phyloP scores from a whole-genome alignment of 2,888 invertebrate genomes.

The Cataglyphis albicans region DNA sequence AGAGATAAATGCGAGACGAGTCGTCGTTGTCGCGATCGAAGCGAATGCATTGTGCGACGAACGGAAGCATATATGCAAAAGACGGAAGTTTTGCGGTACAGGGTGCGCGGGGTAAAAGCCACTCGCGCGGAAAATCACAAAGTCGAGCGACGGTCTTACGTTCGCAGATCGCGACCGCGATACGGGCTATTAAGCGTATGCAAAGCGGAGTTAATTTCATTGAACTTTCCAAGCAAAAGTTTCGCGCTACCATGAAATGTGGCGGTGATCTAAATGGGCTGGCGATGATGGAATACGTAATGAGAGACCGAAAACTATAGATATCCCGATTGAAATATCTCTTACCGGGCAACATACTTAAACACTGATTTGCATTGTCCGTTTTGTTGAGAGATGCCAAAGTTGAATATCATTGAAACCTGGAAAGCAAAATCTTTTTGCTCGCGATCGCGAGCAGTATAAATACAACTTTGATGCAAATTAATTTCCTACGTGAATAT shows the following conservation, averaged over 20 bases:
- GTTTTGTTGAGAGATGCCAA: constrained; percentile 37
- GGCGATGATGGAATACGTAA: constrained; percentile 55
- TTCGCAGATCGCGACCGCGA: constrained; percentile 67
- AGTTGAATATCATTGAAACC: background rate
- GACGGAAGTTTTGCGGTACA: background rate
- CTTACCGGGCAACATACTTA: constrained; percentile 22
- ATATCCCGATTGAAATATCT: constrained; percentile 31
- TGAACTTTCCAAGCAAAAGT: constrained; percentile 79
- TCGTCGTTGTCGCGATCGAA: background rate
- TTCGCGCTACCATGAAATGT: constrained; percentile 75
- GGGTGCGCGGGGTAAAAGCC: constrained; percentile 11
- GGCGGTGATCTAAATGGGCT: constrained; percentile 31
- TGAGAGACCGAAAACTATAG: constrained; percentile 76
- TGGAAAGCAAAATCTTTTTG: constrained; percentile 34
- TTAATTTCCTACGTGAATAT: constrained; percentile 14
- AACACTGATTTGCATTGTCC: constrained; percentile 49
- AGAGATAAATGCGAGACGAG: background rate
- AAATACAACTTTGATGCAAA: constrained; percentile 41
- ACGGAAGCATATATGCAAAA: constrained; percentile 13
- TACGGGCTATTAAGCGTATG: constrained; percentile 80
- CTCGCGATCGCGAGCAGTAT: constrained; percentile 17
- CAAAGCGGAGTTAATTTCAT: constrained; percentile 82
- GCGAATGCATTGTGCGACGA: constrained; percentile 25
- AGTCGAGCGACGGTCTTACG: constrained; percentile 43
- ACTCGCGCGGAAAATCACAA: constrained; percentile 64